Base-by-base conservation (phyloP, 2,888 invertebrate genomes). In the Ceriagrion tenellum region DNA sequence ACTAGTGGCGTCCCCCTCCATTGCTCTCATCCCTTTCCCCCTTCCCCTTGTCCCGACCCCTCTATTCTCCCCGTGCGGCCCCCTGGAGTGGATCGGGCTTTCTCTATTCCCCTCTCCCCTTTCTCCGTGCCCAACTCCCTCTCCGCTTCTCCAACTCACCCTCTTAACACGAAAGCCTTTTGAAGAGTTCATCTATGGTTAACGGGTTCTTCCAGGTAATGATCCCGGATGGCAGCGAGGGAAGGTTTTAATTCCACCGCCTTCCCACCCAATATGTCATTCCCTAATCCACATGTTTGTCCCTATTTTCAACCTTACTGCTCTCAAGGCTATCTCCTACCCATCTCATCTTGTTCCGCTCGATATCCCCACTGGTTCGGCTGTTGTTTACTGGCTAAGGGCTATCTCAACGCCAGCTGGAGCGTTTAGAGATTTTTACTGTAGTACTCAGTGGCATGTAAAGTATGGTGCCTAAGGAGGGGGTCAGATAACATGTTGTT, bases 151-250 rank as follows among this genome's bases (percentile, higher is more conserved):
- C 23, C 69, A 12, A 8, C 20, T 4, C 20, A 30, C 35, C 35
- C 35, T 35, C 35, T 35, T 3, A 59, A 2, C 81, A 16, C 81
- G 12, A 35, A 35, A 35, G 81, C 35, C 35, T 81, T 81, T 81
- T 35, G 35, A 81, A 81, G 81, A 81, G 81, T 81, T 81, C 81
- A 35, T 81, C 81, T 81, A 81, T 81, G 26, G 59, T 26, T 91
- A 63, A 91, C 59, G 63, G 90, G 91, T 26, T 69, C 63, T 91
- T 69, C 30, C 91, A 91, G 91, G 91, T 63, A 91, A 91, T 69
- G 63, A 63, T 69, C 35, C 40, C 91, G 40, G 63, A 63, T n/a
- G 91, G 40, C 63, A 91, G 10, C 35, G 35, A 20, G 18, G 20
- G 59, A 59, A 8, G 59, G 59, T 91, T 81, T 63, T 40, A 90